Base-by-base conservation (phyloP, 2,113 vertebrate genomes). In the Eublepharis macularius region DNA sequence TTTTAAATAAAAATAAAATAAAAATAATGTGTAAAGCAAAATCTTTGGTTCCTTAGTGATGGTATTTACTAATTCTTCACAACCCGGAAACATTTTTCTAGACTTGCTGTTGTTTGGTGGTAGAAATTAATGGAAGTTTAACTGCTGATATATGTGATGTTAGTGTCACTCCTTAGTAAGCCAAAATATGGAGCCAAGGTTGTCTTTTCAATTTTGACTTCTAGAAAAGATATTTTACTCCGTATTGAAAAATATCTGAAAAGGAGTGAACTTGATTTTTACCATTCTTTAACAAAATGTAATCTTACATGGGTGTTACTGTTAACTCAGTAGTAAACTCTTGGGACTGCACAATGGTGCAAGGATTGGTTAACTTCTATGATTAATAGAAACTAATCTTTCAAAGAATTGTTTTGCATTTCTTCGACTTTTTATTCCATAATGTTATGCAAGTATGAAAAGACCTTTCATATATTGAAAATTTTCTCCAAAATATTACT, bases 251-350 rank as follows among this genome's bases (percentile, higher is more conserved):
- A 82, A 72, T 43, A 74, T 9, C 8, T 49, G 75, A 73, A 83
- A 77, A 19, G n/a, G 70, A 4, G 29, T 75, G 0, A 0, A 32
- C 82, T 9, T 54, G 3, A 17, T 13, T 26, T 32, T 60, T 13
- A 41, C 13, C 51, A 43, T 11, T 49, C 17, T 49, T 36, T 81
- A 32, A 24, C n/a, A 14, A 57, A 36, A 19, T 36, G 14, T 57
- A 29, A 51, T 86, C 82, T 2, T 2, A 86, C 70, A 73, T 87
- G 0, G 51, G 13, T 10, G 47, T 41, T 24, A 26, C 6, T 10
- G 19, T 86, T 88, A 90, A 77, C 77, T 86, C 34, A 11, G n/a
- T 16, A 2, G 13, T 36, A 70, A 29, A 76, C 75, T 88, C 86
- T 80, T 45, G 12, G 26, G 60, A 69, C 45, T 65, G 32, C n/a